Percentiles rank a stretch among this genome's conserved stretches.
phyloP scores from a whole-genome alignment of 2,113 vertebrate species.

The Zosterops borbonicus region DNA sequence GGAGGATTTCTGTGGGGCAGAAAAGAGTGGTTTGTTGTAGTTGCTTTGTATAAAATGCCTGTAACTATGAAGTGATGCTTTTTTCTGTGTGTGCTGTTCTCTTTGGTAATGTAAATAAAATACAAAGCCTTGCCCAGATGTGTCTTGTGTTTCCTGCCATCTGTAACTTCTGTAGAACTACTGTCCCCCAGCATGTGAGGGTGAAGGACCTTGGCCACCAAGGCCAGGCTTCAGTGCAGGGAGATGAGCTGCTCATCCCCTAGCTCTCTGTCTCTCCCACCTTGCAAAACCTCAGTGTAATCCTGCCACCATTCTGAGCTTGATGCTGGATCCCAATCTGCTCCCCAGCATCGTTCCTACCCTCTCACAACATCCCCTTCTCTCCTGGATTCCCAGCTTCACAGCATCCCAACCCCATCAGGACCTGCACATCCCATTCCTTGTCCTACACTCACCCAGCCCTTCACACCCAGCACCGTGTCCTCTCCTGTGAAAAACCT shows the following conservation, averaged over 20 bases:
- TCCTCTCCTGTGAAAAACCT: background rate
- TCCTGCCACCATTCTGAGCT: background rate
- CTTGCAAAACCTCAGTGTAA: background rate
- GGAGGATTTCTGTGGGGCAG: background rate
- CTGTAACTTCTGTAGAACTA: background rate
- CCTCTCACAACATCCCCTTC: background rate
- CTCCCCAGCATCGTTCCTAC: background rate
- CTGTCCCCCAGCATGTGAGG: background rate
- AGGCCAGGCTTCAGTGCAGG: background rate
- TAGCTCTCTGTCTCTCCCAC: background rate
- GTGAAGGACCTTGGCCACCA: background rate
- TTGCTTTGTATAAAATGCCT: background rate
- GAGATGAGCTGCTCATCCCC: background rate
- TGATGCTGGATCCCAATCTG: background rate
- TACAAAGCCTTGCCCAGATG: background rate
- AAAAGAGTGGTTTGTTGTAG: background rate
- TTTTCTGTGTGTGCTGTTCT: fast-evolving
- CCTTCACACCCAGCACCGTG: background rate
- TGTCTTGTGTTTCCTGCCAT: background rate
- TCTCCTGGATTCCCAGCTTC: background rate
- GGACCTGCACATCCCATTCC: background rate
- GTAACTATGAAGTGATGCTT: background rate
- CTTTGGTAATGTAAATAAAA: background rate
- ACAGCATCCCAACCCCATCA: background rate
- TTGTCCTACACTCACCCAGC: background rate